phyloP scores from a whole-genome alignment of 2,888 invertebrate genomes.

The Lissocephala sabroskyi region DNA sequence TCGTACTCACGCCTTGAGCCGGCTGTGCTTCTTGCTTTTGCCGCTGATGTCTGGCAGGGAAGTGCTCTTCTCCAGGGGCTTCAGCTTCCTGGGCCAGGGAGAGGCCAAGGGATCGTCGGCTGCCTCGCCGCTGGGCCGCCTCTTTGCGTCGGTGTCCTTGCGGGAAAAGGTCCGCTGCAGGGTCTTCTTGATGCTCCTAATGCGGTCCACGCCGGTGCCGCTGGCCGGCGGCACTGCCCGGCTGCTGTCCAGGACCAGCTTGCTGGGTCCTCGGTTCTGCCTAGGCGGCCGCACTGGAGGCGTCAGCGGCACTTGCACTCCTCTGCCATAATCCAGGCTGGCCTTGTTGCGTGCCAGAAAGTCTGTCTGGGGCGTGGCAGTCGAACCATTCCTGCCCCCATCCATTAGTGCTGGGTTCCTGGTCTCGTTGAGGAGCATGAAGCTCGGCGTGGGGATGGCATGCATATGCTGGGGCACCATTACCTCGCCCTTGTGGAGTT shows the following conservation, averaged over 20 bases:
- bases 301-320: slow-evolving; percentile 9
- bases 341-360: slow-evolving; percentile 66
- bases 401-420: slow-evolving; percentile 24
- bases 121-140: slow-evolving; percentile 12
- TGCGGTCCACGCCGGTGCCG: slow-evolving; percentile 49
- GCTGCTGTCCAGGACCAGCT: slow-evolving; percentile 35
- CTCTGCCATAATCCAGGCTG: slow-evolving; percentile 44
- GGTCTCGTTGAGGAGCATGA: slow-evolving; percentile 50
- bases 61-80: slow-evolving; percentile 83
- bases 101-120: slow-evolving; percentile 58
- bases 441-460: slow-evolving; percentile 56
- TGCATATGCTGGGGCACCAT: slow-evolving; percentile 69
- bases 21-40: slow-evolving; percentile 80
- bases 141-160: slow-evolving; percentile 67
- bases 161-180: slow-evolving; percentile 75
- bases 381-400: slow-evolving; percentile 6
- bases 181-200: slow-evolving; percentile 71
- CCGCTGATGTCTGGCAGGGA: slow-evolving; percentile 90
- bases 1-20: slow-evolving; percentile 80
- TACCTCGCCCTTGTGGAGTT: slow-evolving; percentile 79
- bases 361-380: slow-evolving; percentile 65
- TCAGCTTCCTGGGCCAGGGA: slow-evolving; percentile 68
- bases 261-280: slow-evolving; percentile 46
- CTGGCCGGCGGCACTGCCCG: slow-evolving; percentile 19
- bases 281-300: slow-evolving; percentile 61